Base-by-base conservation (phyloP, 2,888 invertebrate genomes). In the Chrysotoxum bicinctum region DNA sequence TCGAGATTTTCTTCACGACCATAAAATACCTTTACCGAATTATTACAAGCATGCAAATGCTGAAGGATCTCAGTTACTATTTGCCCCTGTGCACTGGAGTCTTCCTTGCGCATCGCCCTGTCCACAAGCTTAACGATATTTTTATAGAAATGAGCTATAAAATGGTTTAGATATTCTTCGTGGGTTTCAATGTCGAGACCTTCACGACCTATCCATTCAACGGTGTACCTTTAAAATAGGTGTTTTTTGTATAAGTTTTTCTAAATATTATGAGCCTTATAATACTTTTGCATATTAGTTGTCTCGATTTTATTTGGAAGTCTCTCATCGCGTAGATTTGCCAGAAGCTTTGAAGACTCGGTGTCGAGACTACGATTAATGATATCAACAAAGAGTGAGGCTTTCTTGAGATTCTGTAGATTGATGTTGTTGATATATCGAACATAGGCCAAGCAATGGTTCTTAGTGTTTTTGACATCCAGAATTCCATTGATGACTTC, bases 341-440 rank as follows among this genome's bases (percentile, higher is more conserved):
- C 96, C 45, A 99, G 91, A 9, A 99, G 93, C 90, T 97, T 97
- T 0, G 97, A 96, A 0, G 99, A 98, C 91, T 99, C 99, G 0
- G 96, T 95, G 90, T 99, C 99, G 88, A 99, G 94, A 90, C 97
- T 96, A 87, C 98, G 93, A 91, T 97, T 97, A 37, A 96, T 94
- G 82, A 99, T 98, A 91, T 99, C 99, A 72, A 99, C 96, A 90
- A 98, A 99, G 74, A 98, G 95, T 76, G 97, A 96, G 16, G 99
- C 98, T 89, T 98, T 97, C 91, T 97, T 96, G 87, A 98, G 92
- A 92, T 99, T 98, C 91, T 98, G 98, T 40, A 98, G 93, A 91
- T 99, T 99, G 80, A 99, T 99, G 91, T 99, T 98, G 92, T 98
- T 98, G 91, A 99, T 99, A 92, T 98, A 98, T 74, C 99, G 94